phyloP scores from a whole-genome alignment of 64 coral and sea anemone species.

The Stichodactyla helianthus region DNA sequence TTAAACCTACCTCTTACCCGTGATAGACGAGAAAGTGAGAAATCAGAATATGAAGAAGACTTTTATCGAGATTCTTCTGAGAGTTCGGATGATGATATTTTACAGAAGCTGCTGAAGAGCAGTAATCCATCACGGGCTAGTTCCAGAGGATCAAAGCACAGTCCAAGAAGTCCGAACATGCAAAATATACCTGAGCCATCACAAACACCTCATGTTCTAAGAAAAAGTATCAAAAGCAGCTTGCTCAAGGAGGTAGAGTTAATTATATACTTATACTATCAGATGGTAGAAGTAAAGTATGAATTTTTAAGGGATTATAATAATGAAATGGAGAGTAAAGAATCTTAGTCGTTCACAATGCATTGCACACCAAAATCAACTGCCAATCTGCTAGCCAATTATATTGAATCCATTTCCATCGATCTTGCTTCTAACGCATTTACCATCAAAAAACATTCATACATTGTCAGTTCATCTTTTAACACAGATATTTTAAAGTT shows the following conservation, averaged over 20 bases:
- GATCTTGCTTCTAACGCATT: too few species aligned
- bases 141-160: conserved; percentile 60
- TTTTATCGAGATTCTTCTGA: conserved; percentile 65
- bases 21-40: conserved; percentile 54
- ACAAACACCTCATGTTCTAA: conserved; percentile 64
- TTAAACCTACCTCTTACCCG: not conserved
- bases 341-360: too few species aligned
- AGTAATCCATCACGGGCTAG: conserved; percentile 65
- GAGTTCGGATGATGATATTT: conserved; percentile 76
- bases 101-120: conserved; percentile 67
- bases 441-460: too few species aligned
- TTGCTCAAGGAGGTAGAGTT: conserved; percentile 76
- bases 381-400: too few species aligned
- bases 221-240: conserved; percentile 88
- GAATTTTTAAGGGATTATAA: too few species aligned
- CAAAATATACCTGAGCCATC: conserved; percentile 26
- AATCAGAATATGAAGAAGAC: conserved; percentile 69
- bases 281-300: too few species aligned
- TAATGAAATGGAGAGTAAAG: too few species aligned
- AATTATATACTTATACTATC: too few species aligned
- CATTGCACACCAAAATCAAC: too few species aligned
- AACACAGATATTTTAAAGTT: too few species aligned
- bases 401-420: too few species aligned
- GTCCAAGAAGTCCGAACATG: conserved; percentile 36
- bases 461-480: too few species aligned